Evolutionary conservation across 30 jellyfish, hydroid and myxozoan genomes (phyloP), one percentile per base, ranked within the genome.

Genomic region (Hydractinia symbiolongicarpus): DNA sequence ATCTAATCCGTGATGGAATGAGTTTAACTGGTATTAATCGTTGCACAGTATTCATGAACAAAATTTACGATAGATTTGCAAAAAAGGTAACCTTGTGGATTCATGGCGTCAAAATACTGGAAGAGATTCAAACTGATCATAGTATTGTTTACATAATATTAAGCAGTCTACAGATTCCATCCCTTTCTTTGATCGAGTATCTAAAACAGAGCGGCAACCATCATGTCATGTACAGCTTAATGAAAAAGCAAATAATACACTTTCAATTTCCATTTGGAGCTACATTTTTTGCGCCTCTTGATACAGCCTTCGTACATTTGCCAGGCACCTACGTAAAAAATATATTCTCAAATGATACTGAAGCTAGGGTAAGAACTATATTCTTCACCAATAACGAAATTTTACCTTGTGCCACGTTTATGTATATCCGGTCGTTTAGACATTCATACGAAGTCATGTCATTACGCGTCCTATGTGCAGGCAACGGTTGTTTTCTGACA

Each of bases 391-490:
- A 58, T 16, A 13, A 13, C 17, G 69, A 11, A 58, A 16, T 58
- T 58, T 16, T 58, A 11, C 69, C 69, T 16, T 58, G 1, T 58
- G 17, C 69, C 69, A 11, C 15, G 69, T 64, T 64, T 13, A 64
- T 51, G 8, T 5, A 15, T 52, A 0, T 6, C 50, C 50, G 81
- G 9, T 72, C 19, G n/a, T 30, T 30, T 50, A 74, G 83, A 74
- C 51, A 16, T 74, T 74, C 54, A 74, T 74, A 44, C 83, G 83
- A 44, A 51, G 72, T 51, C 83, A 74, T 49, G 54, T 74, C 21
- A 74, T 74, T 9, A 74, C 62, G 50, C 83, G 68, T 9, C 83
- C 83, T 0, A 74, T 74, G 83, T 74, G 83, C 20, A 17, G 83
- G 51, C 75, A 74, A 67, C 62, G 83, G 68, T 49, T 74, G 71